phyloP scores from a whole-genome alignment of 2,797 vertebrate species.

The Avahi laniger region DNA sequence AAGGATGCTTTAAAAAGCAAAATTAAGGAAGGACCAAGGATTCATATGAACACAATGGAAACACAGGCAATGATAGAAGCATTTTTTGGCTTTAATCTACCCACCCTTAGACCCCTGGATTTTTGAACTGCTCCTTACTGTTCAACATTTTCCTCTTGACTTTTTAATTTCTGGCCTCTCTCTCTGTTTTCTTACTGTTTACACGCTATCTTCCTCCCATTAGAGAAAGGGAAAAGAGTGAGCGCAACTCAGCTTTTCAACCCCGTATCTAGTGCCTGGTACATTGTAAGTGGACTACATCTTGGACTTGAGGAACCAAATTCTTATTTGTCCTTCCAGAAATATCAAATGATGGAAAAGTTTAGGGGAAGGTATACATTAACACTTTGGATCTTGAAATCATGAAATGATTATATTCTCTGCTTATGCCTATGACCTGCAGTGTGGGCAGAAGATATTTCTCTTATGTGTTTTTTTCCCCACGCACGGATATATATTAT shows the following conservation, averaged over 20 bases:
- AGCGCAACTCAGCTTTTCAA: not conserved
- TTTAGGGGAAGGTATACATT: not conserved
- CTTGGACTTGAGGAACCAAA: not conserved
- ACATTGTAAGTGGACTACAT: not conserved
- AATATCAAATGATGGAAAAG: not conserved
- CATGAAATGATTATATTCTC: not conserved
- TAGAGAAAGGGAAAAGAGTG: not conserved
- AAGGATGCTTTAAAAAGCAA: constrained; percentile 11
- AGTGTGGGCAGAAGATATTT: not conserved
- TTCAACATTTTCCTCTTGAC: not conserved
- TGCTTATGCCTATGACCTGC: not conserved
- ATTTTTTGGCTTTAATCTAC: not conserved
- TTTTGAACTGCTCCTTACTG: not conserved
- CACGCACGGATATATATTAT: not conserved
- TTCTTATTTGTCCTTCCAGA: not conserved
- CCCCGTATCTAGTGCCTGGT: not conserved
- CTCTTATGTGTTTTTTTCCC: not conserved
- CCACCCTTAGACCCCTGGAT: rapidly evolving
- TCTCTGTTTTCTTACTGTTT: not conserved
- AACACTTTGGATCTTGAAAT: not conserved
- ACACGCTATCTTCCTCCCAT: not conserved
- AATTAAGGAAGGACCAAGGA: not conserved
- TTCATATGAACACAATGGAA: not conserved
- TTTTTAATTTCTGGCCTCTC: not conserved
- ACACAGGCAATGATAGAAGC: not conserved